Conservation (phyloP, 2,888 invertebrate genomes). For the Latrodectus elegans region DNA sequence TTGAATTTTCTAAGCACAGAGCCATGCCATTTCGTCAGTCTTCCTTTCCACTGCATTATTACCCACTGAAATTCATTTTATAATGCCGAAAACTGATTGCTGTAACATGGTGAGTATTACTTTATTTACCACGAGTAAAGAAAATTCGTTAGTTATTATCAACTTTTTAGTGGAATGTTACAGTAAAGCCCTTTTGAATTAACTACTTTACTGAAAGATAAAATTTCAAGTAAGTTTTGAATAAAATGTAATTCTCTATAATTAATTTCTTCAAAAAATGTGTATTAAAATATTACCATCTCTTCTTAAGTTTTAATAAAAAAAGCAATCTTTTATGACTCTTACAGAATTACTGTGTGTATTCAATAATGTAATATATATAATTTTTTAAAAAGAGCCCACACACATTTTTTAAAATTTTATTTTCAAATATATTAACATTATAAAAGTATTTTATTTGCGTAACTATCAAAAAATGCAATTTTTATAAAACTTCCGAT, state of each 20-base stretch:
- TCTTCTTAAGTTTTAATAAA: slow-evolving; percentile 7
- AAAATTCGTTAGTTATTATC: not conserved
- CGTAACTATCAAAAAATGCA: not conserved
- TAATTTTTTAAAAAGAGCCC: not conserved
- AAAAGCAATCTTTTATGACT: not conserved
- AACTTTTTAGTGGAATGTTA: slow-evolving; percentile 33
- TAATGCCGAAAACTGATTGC: slow-evolving; percentile 15
- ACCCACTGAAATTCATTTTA: slow-evolving; percentile 30
- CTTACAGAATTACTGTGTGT: not conserved
- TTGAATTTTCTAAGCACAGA: slow-evolving; percentile 39
- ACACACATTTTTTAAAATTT: no score
- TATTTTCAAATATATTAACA: slow-evolving; percentile 12
- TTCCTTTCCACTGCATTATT: slow-evolving; percentile 39
- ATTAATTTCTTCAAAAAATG: slow-evolving; percentile 34
- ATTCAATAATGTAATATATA: no score
- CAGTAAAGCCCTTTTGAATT: slow-evolving; percentile 21
- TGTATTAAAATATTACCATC: not conserved
- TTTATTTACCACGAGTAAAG: not conserved
- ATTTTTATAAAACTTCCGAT: not conserved
- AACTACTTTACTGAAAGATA: not conserved
- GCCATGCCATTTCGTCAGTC: slow-evolving; percentile 66
- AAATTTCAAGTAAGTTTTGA: not conserved
- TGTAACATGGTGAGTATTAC: slow-evolving; percentile 24
- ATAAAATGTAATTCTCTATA: slow-evolving; percentile 12
- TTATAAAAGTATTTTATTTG: not conserved